Evolutionary conservation across 2,797 vertebrate genomes (phyloP).

Genomic region (Coregonus ussuriensis): DNA sequence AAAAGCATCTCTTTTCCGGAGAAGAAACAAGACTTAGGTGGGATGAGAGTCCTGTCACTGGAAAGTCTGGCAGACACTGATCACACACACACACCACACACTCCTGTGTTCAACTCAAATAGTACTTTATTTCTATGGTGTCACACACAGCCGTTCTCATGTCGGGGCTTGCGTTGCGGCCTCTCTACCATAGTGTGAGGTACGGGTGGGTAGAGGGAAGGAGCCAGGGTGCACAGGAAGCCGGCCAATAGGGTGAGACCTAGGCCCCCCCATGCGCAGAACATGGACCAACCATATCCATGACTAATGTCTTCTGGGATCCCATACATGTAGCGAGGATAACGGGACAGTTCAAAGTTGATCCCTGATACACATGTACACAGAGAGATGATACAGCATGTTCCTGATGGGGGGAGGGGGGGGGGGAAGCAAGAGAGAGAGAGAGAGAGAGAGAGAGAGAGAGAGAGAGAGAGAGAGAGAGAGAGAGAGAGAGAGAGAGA

Average conservation of each 20-base stretch:
- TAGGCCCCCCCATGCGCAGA: constrained; percentile 91
- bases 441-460: too few relatives aligned
- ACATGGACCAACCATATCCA: constrained; percentile 96
- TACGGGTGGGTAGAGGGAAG: constrained; percentile 84
- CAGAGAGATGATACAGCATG: constrained; percentile 92
- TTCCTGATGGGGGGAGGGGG: constrained; percentile 76
- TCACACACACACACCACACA: too few relatives aligned
- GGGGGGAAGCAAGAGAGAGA: too few relatives aligned
- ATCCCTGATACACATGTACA: constrained; percentile 93
- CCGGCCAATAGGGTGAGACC: constrained; percentile 90
- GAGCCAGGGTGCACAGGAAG: constrained; percentile 90
- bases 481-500: too few relatives aligned
- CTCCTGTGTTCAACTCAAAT: too few relatives aligned
- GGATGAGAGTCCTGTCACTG: constrained; percentile 57
- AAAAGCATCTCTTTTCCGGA: constrained; percentile 30
- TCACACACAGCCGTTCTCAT: constrained; percentile 93
- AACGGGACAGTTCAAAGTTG: constrained; percentile 91
- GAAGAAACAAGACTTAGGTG: constrained; percentile 10
- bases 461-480: too few relatives aligned
- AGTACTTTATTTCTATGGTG: constrained; percentile 17
- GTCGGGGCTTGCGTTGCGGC: constrained; percentile 83
- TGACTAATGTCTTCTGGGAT: constrained; percentile 94
- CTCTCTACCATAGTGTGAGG: constrained; percentile 61
- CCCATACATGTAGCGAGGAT: constrained; percentile 88
- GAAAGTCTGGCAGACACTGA: constrained; percentile 20